phyloP scores from a whole-genome alignment of 2,113 vertebrate species.

The Tragelaphus strepsiceros region DNA sequence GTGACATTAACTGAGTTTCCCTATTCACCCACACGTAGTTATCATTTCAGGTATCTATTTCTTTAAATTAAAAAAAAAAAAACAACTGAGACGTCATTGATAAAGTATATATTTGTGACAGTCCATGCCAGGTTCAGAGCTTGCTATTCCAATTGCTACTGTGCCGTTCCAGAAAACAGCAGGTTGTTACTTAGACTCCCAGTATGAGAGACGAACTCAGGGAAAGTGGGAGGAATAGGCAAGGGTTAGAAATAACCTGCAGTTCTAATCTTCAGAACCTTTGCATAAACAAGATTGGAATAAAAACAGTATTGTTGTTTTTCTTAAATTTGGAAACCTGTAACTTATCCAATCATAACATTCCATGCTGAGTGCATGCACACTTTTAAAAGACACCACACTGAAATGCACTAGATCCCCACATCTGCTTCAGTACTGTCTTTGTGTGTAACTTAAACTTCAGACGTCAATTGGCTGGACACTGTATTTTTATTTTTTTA shows the following conservation, averaged over 20 bases:
- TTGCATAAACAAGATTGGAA: slow-evolving; percentile 81
- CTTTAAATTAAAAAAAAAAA: background rate
- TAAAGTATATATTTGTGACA: background rate
- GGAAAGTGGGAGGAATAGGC: background rate
- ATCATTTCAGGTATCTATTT: background rate
- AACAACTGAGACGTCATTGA: background rate
- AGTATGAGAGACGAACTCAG: background rate
- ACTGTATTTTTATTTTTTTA: too few species aligned
- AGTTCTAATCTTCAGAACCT: slow-evolving; percentile 78
- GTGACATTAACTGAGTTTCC: slow-evolving; percentile 34
- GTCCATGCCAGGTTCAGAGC: slow-evolving; percentile 42
- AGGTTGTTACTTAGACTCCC: slow-evolving; percentile 65
- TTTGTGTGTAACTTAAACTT: slow-evolving; percentile 70
- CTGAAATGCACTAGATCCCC: slow-evolving; percentile 59
- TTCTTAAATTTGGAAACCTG: slow-evolving; percentile 76
- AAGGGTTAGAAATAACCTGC: slow-evolving; percentile 78
- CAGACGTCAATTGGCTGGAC: slow-evolving; percentile 58
- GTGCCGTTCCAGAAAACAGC: slow-evolving; percentile 44
- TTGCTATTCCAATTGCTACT: slow-evolving; percentile 51
- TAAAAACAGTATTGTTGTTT: slow-evolving; percentile 77
- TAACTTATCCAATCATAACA: slow-evolving; percentile 82
- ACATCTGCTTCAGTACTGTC: slow-evolving; percentile 68
- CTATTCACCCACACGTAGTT: background rate
- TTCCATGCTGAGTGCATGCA: slow-evolving; percentile 65
- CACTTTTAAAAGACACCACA: slow-evolving; percentile 79